Evolutionary conservation across 2,888 invertebrate genomes (phyloP).

Genomic region (Caenorhabditis zanzibari): DNA sequence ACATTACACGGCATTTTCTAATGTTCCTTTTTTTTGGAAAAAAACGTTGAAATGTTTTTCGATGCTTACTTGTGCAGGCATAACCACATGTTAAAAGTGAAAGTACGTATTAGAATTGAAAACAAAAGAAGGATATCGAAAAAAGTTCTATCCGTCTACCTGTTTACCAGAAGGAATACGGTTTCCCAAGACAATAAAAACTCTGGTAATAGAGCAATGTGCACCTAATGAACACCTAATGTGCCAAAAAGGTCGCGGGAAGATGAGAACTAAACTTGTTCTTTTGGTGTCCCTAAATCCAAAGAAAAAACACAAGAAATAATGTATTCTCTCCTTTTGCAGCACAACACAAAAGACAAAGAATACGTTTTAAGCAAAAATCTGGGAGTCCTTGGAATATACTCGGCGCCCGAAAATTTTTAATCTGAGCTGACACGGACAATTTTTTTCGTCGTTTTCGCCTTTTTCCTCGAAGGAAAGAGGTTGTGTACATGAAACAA

Average conservation of each 20-base stretch:
- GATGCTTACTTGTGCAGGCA: no score
- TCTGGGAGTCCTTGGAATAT: conserved; percentile 1
- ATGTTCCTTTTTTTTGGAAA: conserved; percentile 1
- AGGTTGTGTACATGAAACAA: background rate
- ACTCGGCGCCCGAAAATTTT: background rate
- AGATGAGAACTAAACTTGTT: background rate
- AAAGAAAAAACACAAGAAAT: background rate
- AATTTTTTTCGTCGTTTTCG: no score
- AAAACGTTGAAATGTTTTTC: background rate
- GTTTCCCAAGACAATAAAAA: no score
- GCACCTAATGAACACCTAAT: background rate
- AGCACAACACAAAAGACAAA: conserved; percentile 35
- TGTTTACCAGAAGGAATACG: no score
- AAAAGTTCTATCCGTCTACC: no score
- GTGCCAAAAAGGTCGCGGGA: background rate
- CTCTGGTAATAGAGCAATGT: no score
- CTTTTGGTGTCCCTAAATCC: background rate
- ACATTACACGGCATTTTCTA: conserved; percentile 1
- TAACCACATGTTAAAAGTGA: background rate
- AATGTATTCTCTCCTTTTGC: conserved; percentile 35
- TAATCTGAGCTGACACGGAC: no score
- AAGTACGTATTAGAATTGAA: background rate
- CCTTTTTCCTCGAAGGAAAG: background rate
- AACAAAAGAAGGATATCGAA: background rate
- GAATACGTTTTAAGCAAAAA: conserved; percentile 16